Base-by-base conservation (phyloP, 2,888 invertebrate genomes). In the Troides helena region DNA sequence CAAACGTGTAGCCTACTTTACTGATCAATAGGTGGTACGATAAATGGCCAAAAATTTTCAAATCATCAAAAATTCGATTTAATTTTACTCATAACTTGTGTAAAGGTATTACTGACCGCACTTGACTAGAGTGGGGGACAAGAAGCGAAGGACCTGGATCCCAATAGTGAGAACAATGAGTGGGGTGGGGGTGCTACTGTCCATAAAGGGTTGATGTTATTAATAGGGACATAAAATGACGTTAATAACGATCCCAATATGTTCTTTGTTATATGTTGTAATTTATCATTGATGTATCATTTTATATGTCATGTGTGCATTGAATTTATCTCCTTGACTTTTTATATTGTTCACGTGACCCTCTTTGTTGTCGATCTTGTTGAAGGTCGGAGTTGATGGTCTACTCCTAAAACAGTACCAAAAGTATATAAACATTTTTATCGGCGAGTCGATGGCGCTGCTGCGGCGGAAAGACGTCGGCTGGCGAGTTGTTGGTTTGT, bases 321-420 rank as follows among this genome's bases (percentile, higher is more conserved):
- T 69, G 50, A 58, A 66, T 60, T 71, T 50, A 14, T 14, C 17
- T 50, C 62, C 62, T 57, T 58, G n/a, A 43, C 61, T 68, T 46
- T 71, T 71, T 70, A 71, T 68, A 65, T 72, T 69, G 61, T 69
- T 72, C 68, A 72, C 72, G 62, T 72, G 70, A 83, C 82, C 86
- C 79, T 84, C 84, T 81, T 80, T 85, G 81, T 89, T 89, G 85
- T 88, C 88, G 84, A 81, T 91, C 87, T 92, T 70, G 90, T 92
- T 92, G 82, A 92, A 91, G 92, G 91, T 90, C 85, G 80, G 81
- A 80, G 85, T 64, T 62, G 53, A 43, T 60, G 50, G 67, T 63
- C 63, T 56, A 67, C 84, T 77, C 76, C 75, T 74, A 77, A 80
- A 76, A 77, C 78, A 78, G 79, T 77, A 14, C 79, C 77, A 79